phyloP scores from a whole-genome alignment of 2,113 vertebrate genomes.

The Fregetta grallaria region DNA sequence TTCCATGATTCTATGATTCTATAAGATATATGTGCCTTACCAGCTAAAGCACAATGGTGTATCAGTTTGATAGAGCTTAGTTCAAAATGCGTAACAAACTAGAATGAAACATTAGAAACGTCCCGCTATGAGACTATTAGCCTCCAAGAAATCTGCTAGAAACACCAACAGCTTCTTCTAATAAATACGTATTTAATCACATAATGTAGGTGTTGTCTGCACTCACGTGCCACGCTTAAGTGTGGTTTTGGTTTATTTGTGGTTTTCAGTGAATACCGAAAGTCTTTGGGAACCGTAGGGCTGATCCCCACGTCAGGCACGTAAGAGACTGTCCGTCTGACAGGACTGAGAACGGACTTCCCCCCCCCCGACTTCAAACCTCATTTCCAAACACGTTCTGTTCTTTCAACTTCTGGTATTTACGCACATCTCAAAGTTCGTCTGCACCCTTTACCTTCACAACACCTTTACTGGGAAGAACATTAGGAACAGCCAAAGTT shows the following conservation, averaged over 20 bases:
- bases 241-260: neutral
- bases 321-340: accelerated
- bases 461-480: neutral
- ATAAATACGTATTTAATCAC: neutral
- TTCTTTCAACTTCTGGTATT: neutral
- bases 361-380: neutral
- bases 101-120: neutral
- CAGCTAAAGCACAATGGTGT: neutral
- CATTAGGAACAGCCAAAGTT: neutral
- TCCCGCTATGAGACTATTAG: accelerated
- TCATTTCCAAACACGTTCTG: neutral
- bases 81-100: neutral
- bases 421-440: accelerated
- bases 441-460: neutral
- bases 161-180: neutral
- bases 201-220: accelerated
- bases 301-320: accelerated
- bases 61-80: neutral
- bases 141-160: neutral
- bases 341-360: neutral
- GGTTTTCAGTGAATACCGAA: neutral
- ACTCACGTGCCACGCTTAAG: neutral
- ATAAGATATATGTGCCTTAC: neutral
- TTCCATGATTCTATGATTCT: too few relatives aligned
- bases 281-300: neutral